Evolutionary conservation across 1,140 invertebrate genomes (phyloP), one percentile per base, ranked within the genome.

Genomic region (Kradibia gibbosae): DNA sequence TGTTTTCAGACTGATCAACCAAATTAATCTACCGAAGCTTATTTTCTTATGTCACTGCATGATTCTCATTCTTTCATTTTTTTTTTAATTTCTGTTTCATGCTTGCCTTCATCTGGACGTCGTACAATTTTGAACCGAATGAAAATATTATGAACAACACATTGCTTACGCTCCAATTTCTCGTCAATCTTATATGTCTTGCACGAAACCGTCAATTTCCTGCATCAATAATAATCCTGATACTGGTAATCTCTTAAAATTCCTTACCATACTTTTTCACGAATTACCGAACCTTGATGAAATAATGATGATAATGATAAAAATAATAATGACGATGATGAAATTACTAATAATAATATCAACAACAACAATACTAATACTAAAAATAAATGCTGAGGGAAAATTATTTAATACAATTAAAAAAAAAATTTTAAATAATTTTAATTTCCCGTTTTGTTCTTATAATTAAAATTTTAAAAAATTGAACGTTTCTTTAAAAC

Each of bases 11-110:
- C 15, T 34, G 42, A 42, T 71, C 67, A 34, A 45, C 36, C 36
- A 36, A 31, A 45, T n/a, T 13, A 80, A 73, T 65, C 28, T 20
- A 74, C 31, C 22, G 67, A 85, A 83, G 34, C 82, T 78, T 84
- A 84, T 83, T 85, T 83, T 73, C 50, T 77, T 77, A 67, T 82
- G 71, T 80, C 80, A 83, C 71, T 88, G 88, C 88, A 89, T 87
- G 83, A 85, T 82, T 87, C 86, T 88, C 84, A 87, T 88, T 88
- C 84, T 88, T 91, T 91, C 88, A 91, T 90, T 89, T 85, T 91
- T 83, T 90, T 85, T 90, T 84, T 90, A 90, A 85, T 91, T 91
- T 91, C 90, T 91, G 90, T 91, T 91, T 91, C 90, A 91, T 91
- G 90, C 89, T 91, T 91, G 88, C 89, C 88, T 85, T 87, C 87